Percentiles rank a stretch among this genome's conserved stretches.
Conservation (phyloP, 2,113 vertebrate genomes). For the Leiothrix lutea region DNA sequence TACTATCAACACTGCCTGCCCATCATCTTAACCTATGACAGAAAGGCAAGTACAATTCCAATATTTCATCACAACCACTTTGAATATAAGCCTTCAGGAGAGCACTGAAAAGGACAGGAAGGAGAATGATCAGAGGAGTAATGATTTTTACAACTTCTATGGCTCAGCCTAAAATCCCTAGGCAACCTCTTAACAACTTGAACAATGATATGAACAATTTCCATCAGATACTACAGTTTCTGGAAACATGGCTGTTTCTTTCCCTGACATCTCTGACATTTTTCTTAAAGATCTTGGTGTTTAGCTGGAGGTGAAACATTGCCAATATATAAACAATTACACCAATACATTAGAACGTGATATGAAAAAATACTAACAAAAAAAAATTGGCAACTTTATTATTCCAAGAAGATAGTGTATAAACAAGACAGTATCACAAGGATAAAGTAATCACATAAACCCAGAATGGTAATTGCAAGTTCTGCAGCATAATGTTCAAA, state of each 20-base stretch:
- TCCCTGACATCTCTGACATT: neutral
- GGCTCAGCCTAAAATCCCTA: neutral
- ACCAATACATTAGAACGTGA: neutral
- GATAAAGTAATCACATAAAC: neutral
- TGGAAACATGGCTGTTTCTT: neutral
- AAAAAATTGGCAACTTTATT: neutral
- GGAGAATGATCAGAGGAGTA: neutral
- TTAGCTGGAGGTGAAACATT: neutral
- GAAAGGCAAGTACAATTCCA: neutral
- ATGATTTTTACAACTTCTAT: neutral
- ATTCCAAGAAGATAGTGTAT: neutral
- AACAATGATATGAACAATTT: neutral
- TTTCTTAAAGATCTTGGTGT: neutral
- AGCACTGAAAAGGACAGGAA: neutral
- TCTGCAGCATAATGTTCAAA: neutral
- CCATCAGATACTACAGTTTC: neutral
- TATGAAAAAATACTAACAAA: neutral
- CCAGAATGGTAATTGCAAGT: neutral
- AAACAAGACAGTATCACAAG: neutral
- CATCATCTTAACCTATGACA: neutral
- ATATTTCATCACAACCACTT: neutral
- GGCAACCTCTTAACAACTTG: neutral
- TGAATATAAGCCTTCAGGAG: neutral
- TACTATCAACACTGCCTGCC: neutral
- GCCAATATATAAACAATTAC: neutral